phyloP scores from a whole-genome alignment of 2,797 vertebrate genomes.

The Xiphorhynchus erythropygius region DNA sequence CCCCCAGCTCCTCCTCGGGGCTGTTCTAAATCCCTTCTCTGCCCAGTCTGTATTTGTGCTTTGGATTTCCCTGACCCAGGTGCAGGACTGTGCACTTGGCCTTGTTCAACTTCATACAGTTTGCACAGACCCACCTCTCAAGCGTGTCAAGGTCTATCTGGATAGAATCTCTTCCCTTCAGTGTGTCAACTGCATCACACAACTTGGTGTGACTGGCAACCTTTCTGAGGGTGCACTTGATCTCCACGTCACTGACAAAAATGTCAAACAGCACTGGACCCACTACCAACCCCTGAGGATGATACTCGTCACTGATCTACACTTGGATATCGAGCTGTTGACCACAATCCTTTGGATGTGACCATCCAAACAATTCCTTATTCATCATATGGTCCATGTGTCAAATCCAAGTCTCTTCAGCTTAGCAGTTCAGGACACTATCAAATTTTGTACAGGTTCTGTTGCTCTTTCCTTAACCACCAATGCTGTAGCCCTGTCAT shows the following conservation, averaged over 20 bases:
- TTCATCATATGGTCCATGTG: accelerated
- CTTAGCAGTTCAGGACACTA: background rate
- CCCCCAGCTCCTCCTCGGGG: background rate
- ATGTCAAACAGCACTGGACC: accelerated
- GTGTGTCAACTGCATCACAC: background rate
- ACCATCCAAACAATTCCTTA: background rate
- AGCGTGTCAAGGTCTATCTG: background rate
- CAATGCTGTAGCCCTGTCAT: background rate
- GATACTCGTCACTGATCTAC: background rate
- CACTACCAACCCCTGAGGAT: background rate
- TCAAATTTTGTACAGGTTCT: background rate
- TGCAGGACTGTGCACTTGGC: background rate
- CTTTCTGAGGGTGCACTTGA: background rate
- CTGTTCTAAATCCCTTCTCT: background rate
- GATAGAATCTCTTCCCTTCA: background rate
- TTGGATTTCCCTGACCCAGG: accelerated
- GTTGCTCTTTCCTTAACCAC: background rate
- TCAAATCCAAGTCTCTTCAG: background rate
- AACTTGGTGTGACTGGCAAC: background rate
- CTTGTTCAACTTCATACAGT: background rate
- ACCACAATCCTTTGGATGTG: background rate
- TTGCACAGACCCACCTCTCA: background rate
- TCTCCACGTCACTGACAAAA: background rate
- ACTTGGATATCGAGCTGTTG: background rate
- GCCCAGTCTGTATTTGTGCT: background rate